Evolutionary conservation across 2,888 invertebrate genomes (phyloP), one percentile per base, ranked within the genome.

Genomic region (Homarus gammarus): DNA sequence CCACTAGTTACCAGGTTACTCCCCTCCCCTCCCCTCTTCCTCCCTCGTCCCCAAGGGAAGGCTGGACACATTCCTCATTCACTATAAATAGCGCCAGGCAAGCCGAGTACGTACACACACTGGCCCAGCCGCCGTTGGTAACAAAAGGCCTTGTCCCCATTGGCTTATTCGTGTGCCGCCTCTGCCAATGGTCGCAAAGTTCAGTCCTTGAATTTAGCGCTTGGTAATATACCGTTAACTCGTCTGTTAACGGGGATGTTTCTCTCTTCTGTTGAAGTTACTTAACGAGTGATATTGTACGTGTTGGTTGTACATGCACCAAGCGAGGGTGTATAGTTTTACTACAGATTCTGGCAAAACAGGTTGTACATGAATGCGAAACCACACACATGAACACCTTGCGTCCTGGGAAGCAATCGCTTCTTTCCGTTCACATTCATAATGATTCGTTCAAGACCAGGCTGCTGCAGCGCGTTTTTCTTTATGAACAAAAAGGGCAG

Each of bases 321-420:
- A 31, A 51, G 49, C 27, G 31, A 78, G 33, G 12, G n/a, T 40
- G 64, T 12, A 49, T 27, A 72, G 36, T 33, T 51, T 51, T 51
- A 36, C 51, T 72, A 33, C 31, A 38, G 36, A 73, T 72, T 72
- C 72, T 56, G 51, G 73, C 70, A 72, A 84, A 49, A 49, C 72
- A 51, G 73, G 56, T 38, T 36, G 56, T 22, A 38, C 81, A 73
- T 15, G 84, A 22, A 68, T 72, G 78, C 75, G 68, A 78, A 78
- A 75, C 78, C 78, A 78, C 85, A 78, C 78, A 85, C 78, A 77
- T 77, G 85, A 56, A 68, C 85, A 78, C 85, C 40, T 68, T 68
- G 73, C 33, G 51, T n/a, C 36, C 72, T 36, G 56, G 72, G 49
- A n/a, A 51, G 75, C 33, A 6, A 40, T 31, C 75, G 27, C 31